Base-by-base conservation (phyloP, 2,797 vertebrate genomes). In the Lacerta agilis region DNA sequence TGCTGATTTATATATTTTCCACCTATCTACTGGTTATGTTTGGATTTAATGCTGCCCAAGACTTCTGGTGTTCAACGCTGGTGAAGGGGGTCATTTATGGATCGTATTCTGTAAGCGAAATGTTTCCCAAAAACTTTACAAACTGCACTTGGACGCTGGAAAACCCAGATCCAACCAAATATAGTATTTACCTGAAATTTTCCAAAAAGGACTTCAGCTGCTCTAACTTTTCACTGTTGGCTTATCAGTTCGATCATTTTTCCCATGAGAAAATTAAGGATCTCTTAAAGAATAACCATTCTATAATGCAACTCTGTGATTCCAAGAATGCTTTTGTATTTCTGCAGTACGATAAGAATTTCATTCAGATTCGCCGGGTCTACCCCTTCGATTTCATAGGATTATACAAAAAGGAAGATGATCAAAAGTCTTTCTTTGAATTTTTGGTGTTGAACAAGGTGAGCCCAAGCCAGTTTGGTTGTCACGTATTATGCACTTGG, bases 1-100 rank as follows among this genome's bases (percentile, higher is more conserved):
- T 99, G 98, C 98, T 99, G 99, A 99, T 99, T 99, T 99, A 99
- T 98, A 99, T 99, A 99, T 99, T 99, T 99, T 99, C 98, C 98
- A 99, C 99, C 98, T 99, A 99, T 99, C 98, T 99, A 96, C 98
- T 99, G 98, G 98, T 99, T 99, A 99, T 99, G 99, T 98, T 99
- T 98, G 99, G 99, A 99, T 99, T 98, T 98, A 99, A 98, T 98
- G 98, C 98, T 97, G 98, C 98, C 98, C 98, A 99, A 99, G 99
- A 99, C 98, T 99, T 98, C 97, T 99, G 98, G 98, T 99, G 99
- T 98, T 99, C 99, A 97, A 98, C 98, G 96, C 88, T 99, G 98
- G 98, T 99, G 95, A 99, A 99, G 96, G 99, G 99, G 97, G 99
- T 99, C 96, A 99, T 99, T 97, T 99, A 99, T 98, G 99, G 99